phyloP scores from a whole-genome alignment of 2,797 vertebrate genomes.

The Spondyliosoma cantharus region DNA sequence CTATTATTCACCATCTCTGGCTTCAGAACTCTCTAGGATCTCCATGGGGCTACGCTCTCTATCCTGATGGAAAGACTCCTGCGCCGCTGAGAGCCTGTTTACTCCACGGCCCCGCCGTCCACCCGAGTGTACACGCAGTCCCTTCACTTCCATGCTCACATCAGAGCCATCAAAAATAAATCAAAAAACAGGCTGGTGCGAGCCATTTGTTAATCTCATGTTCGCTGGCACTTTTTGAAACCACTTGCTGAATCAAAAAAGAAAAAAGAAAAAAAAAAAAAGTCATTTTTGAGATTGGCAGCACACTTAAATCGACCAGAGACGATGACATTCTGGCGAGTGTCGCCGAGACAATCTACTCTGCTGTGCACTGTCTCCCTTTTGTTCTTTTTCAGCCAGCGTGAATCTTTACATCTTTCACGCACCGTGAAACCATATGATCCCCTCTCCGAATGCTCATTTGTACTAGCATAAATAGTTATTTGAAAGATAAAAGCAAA shows the following conservation, averaged over 20 bases:
- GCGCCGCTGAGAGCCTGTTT: constrained; percentile 76
- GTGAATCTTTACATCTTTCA: constrained; percentile 59
- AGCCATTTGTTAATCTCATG: constrained; percentile 78
- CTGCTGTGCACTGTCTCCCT: not conserved
- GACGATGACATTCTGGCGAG: constrained; percentile 61
- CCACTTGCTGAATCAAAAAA: constrained; percentile 43
- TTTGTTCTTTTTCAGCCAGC: constrained; percentile 59
- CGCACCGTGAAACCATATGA: constrained; percentile 54
- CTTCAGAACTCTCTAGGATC: constrained; percentile 85
- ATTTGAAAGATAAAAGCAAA: constrained; percentile 87
- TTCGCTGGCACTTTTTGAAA: constrained; percentile 62
- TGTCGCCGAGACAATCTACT: constrained; percentile 43
- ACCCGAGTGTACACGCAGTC: constrained; percentile 65
- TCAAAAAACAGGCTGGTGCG: constrained; percentile 67
- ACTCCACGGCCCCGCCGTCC: constrained; percentile 60
- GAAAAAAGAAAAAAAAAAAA: constrained; percentile 32
- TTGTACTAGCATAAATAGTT: constrained; percentile 85
- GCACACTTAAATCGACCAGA: constrained; percentile 18
- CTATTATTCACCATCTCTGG: constrained; percentile 88
- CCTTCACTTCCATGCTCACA: constrained; percentile 67
- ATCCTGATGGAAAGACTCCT: constrained; percentile 76
- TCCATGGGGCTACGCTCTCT: constrained; percentile 75
- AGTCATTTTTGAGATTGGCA: constrained; percentile 48
- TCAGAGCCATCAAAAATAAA: constrained; percentile 76
- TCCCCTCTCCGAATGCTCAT: constrained; percentile 78